Evolutionary conservation across 2,113 vertebrate species (phyloP), one percentile per base, ranked within the genome.

Genomic region (Rynchops niger): DNA sequence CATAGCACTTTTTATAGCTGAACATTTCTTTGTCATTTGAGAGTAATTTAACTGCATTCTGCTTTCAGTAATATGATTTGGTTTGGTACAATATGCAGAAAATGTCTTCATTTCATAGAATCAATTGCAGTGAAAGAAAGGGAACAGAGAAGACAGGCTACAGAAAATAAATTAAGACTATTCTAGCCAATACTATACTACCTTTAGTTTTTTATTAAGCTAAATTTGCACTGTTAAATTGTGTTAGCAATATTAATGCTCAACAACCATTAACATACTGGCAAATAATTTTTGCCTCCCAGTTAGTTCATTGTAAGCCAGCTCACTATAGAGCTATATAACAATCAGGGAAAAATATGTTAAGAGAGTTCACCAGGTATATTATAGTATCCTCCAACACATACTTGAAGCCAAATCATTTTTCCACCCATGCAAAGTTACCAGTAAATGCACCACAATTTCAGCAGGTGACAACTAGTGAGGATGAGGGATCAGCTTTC

Each of bases 11-110:
- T 87, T 95, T 59, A 73, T 27, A 84, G 62, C 56, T 61, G 53
- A 94, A 70, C 9, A 58, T 92, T 82, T 72, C 69, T 34, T 81
- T 88, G 56, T 63, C 66, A 82, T 90, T 87, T 85, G 58, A 94
- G 55, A 89, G 86, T 53, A 88, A 94, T 91, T 95, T 82, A 95
- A 90, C 67, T 95, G 70, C 76, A 95, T 92, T 95, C 74, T 94
- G 53, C 47, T 81, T 85, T 86, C 50, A 40, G 17, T 90, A 95
- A 86, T 95, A 85, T 45, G 71, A 90, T 95, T 97, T 95, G 50
- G 49, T 78, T 86, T 95, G 55, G 38, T 94, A 86, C 25, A 77
- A 29, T 70, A 93, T 8, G 32, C 42, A 87, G 66, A 84, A 93
- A 86, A 86, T 61, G 2, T 91, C 78, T 95, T 88, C 34, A 74